Conservation (phyloP, 2,113 vertebrate genomes). For the Burhinus oedicnemus region DNA sequence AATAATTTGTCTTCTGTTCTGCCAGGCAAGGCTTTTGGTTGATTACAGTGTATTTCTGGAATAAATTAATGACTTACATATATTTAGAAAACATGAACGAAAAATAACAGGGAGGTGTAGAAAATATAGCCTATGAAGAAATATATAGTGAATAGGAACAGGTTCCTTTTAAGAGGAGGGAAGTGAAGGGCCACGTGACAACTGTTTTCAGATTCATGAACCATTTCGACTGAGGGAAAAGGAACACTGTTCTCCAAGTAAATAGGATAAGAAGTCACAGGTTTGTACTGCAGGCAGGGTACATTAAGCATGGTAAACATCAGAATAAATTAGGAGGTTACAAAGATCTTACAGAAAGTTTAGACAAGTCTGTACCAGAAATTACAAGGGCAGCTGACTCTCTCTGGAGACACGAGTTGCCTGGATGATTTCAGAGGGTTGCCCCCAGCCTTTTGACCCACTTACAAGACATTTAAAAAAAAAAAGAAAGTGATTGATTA, state of each 20-base stretch:
- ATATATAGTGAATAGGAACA: neutral
- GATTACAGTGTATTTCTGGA: neutral
- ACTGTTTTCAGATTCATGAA: neutral
- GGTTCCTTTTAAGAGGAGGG: neutral
- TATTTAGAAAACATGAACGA: neutral
- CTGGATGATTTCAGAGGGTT: neutral
- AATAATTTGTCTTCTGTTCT: neutral
- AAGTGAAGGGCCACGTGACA: neutral
- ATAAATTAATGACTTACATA: neutral
- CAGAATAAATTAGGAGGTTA: neutral
- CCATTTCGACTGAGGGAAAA: neutral
- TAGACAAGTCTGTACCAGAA: neutral
- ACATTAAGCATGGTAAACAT: neutral
- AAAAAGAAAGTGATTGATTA: neutral
- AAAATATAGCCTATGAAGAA: neutral
- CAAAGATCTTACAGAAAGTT: neutral
- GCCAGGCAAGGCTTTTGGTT: accelerated
- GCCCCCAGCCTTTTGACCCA: neutral
- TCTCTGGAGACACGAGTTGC: neutral
- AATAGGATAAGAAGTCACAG: neutral
- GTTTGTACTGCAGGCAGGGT: neutral
- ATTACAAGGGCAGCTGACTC: neutral
- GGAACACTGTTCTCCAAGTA: neutral
- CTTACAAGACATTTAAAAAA: neutral
- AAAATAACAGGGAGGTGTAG: neutral